Evolutionary conservation across 2,113 vertebrate genomes (phyloP), one percentile per base, ranked within the genome.

Genomic region (Bubo blakistoni): DNA sequence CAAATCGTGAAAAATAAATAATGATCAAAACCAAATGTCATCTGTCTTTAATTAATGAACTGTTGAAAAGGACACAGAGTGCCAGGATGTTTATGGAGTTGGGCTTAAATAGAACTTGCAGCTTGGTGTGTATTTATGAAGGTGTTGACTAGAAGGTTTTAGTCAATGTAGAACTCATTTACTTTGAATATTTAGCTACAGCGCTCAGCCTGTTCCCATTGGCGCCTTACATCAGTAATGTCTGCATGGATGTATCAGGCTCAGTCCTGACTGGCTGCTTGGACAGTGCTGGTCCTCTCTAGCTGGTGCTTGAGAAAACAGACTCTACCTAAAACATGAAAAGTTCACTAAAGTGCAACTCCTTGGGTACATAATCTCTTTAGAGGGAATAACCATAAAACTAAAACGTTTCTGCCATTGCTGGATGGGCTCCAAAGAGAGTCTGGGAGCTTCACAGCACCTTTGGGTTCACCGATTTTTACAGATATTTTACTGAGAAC

Each of bases 1-100:
- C 92, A 95, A 97, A 91, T 82, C 0, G 5, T 92, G 91, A 96
- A 95, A 95, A 97, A 93, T 96, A 95, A 97, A 97, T 94, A 94
- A 93, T 80, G 86, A 96, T 96, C 94, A 96, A 96, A 97, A 96
- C 94, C 96, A 97, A 96, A 95, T 96, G 96, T 96, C 96, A 95
- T 96, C 84, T 97, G 94, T 94, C 87, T 88, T 96, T 96, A 96
- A 93, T 97, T 94, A 96, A 94, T 94, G 93, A 94, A 80, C 95
- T 94, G 91, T 94, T 96, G 95, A 95, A 95, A 96, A 95, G 96
- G 93, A 96, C 90, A 80, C 36, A 42, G 73, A 96, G 92, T 95
- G 92, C 93, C 93, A 96, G 94, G 57, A 89, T 90, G 92, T 96
- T 96, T 95, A 76, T 79, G 90, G 87, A 95, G 44, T 38, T 85